phyloP scores from a whole-genome alignment of 2,888 invertebrate genomes.

The Dolomedes plantarius region DNA sequence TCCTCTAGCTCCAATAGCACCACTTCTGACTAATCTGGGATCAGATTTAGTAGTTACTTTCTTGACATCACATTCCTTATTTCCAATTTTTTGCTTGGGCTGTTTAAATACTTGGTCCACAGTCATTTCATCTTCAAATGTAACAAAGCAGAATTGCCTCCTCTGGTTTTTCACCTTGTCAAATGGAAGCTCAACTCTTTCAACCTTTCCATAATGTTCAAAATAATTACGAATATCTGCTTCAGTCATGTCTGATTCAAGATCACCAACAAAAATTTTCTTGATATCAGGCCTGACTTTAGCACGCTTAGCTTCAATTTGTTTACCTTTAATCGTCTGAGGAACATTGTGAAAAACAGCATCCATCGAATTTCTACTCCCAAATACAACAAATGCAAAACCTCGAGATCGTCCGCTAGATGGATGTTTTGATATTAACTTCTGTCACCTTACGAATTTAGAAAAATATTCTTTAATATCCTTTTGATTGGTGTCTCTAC shows the following conservation, averaged over 20 bases:
- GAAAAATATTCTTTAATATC: constrained; percentile 96
- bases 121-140: constrained; percentile 95
- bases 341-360: constrained; percentile 84
- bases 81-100: constrained; percentile 93
- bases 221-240: constrained; percentile 96
- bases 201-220: constrained; percentile 87
- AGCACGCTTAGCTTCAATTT: constrained; percentile 96
- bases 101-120: constrained; percentile 93
- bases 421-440: constrained; percentile 97
- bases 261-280: constrained; percentile 97
- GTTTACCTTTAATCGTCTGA: constrained; percentile 95
- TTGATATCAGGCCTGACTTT: constrained; percentile 89
- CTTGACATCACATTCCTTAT: constrained; percentile 96
- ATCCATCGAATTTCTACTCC: constrained; percentile 90
- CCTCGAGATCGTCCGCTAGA: constrained; percentile 96
- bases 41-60: constrained; percentile 86
- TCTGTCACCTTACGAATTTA: constrained; percentile 94
- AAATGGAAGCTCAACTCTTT: constrained; percentile 90
- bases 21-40: constrained; percentile 62
- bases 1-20: constrained; percentile 78
- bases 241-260: constrained; percentile 93
- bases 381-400: constrained; percentile 97
- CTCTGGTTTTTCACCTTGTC: constrained; percentile 98
- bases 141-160: constrained; percentile 98
- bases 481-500: constrained; percentile 99